Evolutionary conservation across 2,888 invertebrate species (phyloP), one percentile per base, ranked within the genome.

Genomic region (Patella pellucida): DNA sequence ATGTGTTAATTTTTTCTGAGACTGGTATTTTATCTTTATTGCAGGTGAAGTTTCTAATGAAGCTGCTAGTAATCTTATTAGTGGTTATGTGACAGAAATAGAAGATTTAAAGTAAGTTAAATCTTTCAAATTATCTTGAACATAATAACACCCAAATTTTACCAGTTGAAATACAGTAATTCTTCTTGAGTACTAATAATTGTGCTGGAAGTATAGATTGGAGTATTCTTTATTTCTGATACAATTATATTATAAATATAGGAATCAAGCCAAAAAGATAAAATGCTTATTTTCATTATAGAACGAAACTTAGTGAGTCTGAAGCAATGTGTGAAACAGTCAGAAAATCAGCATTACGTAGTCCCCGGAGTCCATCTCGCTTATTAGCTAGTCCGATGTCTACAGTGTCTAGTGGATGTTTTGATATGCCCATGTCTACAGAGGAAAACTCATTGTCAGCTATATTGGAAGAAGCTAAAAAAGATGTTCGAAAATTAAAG

Each of bases 1-100:
- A 41, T 41, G 9, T 41, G 9, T 41, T 41, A 1, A 41, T 41
- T 27, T 19, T 41, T 23, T 73, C 2, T 67, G 31, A 23, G 19
- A 70, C 23, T 56, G 41, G 27, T 15, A 12, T 52, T 76, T 81
- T 78, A 70, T 74, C 2, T 74, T 14, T 52, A 31, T 76, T 77
- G 71, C 83, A 79, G 85, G 85, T 70, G 87, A 88, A 75, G 78
- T 81, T 9, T 78, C 78, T 52, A 85, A 85, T 82, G 88, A 88
- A 68, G 87, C 89, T 74, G 85, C 89, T 50, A 82, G 82, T 31
- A 85, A 94, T 83, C 93, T 96, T 90, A 93, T 96, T 23, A 94
- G 95, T 89, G 95, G 94, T 0, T 98, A 98, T 91, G 93, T 97
- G 72, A 94, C 94, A 86, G 97, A 98, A 92, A 96, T 97, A 85